Conservation (phyloP, 2,797 vertebrate genomes). For the Cottoperca gobio region DNA sequence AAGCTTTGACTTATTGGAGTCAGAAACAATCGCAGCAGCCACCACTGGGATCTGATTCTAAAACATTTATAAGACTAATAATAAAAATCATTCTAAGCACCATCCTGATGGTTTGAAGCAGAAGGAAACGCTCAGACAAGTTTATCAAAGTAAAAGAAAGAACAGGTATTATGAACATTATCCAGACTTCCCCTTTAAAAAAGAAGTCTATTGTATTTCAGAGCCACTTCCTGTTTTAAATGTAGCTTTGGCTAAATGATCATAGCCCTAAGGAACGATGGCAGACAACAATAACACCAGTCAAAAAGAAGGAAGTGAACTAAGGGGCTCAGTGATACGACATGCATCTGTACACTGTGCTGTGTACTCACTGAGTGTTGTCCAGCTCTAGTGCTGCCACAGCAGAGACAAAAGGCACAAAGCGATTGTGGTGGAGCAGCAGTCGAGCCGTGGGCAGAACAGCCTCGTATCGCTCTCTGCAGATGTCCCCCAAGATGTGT, state of each 20-base stretch:
- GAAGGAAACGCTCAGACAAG: too few species aligned
- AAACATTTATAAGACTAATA: too few species aligned
- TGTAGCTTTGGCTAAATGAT: constrained; percentile 2
- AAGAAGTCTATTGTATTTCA: too few species aligned
- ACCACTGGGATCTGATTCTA: too few species aligned
- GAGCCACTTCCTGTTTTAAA: constrained; percentile 20
- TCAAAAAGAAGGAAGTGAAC: constrained; percentile 14
- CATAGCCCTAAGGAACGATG: background rate
- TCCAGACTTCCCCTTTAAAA: too few species aligned
- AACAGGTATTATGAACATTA: too few species aligned
- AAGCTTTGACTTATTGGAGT: too few species aligned
- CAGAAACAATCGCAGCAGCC: too few species aligned
- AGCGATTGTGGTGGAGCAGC: constrained; percentile 94
- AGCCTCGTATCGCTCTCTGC: constrained; percentile 93
- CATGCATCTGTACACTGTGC: constrained; percentile 2
- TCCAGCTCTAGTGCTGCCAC: constrained; percentile 95
- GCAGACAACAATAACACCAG: background rate
- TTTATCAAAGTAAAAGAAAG: too few species aligned
- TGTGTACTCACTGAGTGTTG: constrained; percentile 96
- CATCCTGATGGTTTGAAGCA: too few species aligned
- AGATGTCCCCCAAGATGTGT: constrained; percentile 95
- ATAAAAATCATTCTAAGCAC: too few species aligned
- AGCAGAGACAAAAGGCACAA: constrained; percentile 93
- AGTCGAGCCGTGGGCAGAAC: constrained; percentile 94
- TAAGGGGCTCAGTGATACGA: constrained; percentile 1